Evolutionary conservation across 2,888 invertebrate genomes (phyloP).

Genomic region (Tuta absoluta): DNA sequence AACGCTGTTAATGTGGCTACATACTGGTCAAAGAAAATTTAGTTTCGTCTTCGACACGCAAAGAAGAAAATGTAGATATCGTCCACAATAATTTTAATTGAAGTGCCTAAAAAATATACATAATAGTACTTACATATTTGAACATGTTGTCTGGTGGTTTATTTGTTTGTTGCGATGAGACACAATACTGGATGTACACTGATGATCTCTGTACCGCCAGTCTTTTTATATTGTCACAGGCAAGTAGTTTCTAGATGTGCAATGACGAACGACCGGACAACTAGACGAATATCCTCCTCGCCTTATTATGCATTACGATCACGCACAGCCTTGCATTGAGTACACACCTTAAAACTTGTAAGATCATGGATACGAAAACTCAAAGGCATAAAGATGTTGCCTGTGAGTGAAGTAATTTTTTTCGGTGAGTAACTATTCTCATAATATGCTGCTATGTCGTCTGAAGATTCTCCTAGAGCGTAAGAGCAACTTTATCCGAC

Average conservation of each 20-base stretch:
- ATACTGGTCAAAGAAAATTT: too few relatives aligned
- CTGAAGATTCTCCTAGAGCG: too few relatives aligned
- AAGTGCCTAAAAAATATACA: too few relatives aligned
- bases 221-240: conserved; percentile 49
- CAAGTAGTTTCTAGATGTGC: conserved; percentile 37
- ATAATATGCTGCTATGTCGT: too few relatives aligned
- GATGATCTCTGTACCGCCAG: conserved; percentile 38
- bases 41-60: too few relatives aligned
- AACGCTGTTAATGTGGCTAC: too few relatives aligned
- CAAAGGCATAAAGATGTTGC: neutral
- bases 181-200: conserved; percentile 43
- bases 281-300: conserved; percentile 62
- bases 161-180: conserved; percentile 35
- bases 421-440: too few relatives aligned
- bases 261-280: conserved; percentile 59
- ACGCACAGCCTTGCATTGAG: conserved; percentile 63
- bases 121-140: conserved; percentile 76
- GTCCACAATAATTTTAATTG: too few relatives aligned
- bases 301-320: conserved; percentile 57
- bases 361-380: conserved; percentile 51
- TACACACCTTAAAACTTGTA: conserved; percentile 49
- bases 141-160: conserved; percentile 60
- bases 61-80: too few relatives aligned
- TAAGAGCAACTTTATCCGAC: too few relatives aligned
- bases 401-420: too few relatives aligned